A percentile compares a stretch with the other conserved stretches of the same genome.
Evolutionary conservation across 2,888 invertebrate genomes (phyloP).

Genomic region (Heterodera filipjevi): DNA sequence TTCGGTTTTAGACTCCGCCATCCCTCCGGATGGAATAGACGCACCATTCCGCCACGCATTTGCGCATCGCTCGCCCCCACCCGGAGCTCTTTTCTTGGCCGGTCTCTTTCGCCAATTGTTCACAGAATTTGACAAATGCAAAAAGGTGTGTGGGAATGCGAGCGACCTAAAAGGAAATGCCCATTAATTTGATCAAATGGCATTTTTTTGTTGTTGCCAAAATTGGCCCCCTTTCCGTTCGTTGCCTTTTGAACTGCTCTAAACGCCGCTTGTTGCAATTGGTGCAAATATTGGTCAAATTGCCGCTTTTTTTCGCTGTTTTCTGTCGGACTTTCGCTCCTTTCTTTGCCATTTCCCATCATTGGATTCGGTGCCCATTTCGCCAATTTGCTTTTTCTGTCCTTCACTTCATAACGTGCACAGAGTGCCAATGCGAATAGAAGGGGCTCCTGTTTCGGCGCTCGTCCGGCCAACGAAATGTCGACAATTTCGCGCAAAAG

Average conservation of each 20-base stretch:
- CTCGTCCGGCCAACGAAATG: conserved; percentile 65
- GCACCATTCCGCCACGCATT: conserved; percentile 75
- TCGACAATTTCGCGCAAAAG: conserved; percentile 63
- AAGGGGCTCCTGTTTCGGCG: conserved; percentile 67
- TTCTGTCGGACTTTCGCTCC: not conserved
- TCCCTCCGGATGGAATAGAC: not conserved
- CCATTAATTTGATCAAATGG: conserved; percentile 38
- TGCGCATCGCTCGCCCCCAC: conserved; percentile 74
- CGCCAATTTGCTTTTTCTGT: conserved; percentile 20
- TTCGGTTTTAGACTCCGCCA: too few species aligned
- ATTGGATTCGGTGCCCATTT: conserved; percentile 7
- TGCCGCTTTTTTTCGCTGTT: conserved; percentile 21
- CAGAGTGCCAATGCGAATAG: conserved; percentile 75
- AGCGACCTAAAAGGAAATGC: conserved; percentile 68
- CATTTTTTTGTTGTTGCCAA: too few species aligned
- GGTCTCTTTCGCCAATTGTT: conserved; percentile 66
- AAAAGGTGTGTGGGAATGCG: conserved; percentile 74
- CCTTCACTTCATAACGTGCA: conserved; percentile 65
- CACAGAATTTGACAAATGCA: conserved; percentile 72
- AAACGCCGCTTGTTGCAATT: conserved; percentile 48
- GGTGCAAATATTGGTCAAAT: conserved; percentile 44
- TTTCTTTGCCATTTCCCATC: too few species aligned
- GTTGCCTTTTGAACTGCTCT: conserved; percentile 27
- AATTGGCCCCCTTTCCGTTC: too few species aligned
- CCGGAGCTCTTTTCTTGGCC: conserved; percentile 64